phyloP scores from a whole-genome alignment of 2,888 invertebrate genomes.

The Xestia xanthographa region DNA sequence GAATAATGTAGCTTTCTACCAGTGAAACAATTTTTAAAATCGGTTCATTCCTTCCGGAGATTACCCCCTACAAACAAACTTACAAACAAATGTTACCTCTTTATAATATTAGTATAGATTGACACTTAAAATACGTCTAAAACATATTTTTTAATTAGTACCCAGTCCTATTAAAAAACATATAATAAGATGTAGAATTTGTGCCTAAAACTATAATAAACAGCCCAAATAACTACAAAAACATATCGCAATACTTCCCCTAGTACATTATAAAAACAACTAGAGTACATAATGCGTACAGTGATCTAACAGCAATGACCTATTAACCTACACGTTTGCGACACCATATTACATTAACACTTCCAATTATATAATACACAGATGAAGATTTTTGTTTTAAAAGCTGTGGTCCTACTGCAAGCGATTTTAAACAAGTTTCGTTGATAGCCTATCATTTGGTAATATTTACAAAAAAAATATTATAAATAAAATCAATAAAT shows the following conservation, averaged over 20 bases:
- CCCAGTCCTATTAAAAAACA: not conserved
- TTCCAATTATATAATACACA: slow-evolving; percentile 60
- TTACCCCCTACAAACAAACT: too few species aligned
- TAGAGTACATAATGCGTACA: slow-evolving; percentile 50
- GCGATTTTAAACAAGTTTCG: slow-evolving; percentile 18
- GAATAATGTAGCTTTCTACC: too few species aligned
- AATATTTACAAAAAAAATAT: too few species aligned
- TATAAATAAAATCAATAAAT: too few species aligned
- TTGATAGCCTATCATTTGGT: too few species aligned
- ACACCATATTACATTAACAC: slow-evolving; percentile 57
- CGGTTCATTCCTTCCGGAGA: too few species aligned
- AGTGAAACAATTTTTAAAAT: too few species aligned
- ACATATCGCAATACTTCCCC: slow-evolving; percentile 1
- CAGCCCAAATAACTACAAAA: not conserved
- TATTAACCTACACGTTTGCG: slow-evolving; percentile 67
- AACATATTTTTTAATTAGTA: not conserved
- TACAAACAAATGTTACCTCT: too few species aligned
- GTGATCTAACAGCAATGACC: slow-evolving; percentile 67
- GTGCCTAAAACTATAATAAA: not conserved
- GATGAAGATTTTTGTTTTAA: slow-evolving; percentile 42
- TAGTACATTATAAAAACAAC: slow-evolving; percentile 20
- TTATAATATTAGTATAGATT: too few species aligned
- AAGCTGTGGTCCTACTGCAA: slow-evolving; percentile 35
- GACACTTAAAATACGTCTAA: not conserved
- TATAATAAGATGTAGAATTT: not conserved